Conservation (phyloP, 2,113 vertebrate species). For the Pristiophorus japonicus region DNA sequence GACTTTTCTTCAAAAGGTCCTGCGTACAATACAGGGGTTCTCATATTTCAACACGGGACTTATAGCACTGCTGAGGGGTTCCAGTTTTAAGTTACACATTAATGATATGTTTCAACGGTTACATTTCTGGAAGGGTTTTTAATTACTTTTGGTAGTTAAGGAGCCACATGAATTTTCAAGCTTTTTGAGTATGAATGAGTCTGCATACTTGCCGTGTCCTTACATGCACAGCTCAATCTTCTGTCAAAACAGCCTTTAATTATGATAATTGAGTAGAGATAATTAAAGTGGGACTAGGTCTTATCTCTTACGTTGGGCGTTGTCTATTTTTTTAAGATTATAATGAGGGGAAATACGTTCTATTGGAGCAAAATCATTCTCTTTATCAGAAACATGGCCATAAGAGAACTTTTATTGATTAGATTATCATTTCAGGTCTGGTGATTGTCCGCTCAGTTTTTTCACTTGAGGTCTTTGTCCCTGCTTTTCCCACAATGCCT, state of each 20-base stretch:
- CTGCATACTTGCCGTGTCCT: not conserved
- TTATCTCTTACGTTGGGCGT: not conserved
- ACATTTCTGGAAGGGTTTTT: constrained; percentile 26
- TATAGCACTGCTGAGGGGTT: not conserved
- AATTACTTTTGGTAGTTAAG: constrained; percentile 20
- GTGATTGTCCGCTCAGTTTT: not conserved
- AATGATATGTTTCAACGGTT: constrained; percentile 24
- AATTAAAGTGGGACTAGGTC: constrained; percentile 4
- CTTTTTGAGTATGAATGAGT: not conserved
- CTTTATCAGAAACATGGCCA: not conserved
- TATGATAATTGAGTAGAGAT: not conserved
- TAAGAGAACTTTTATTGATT: not conserved
- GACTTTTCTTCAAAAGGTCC: not conserved
- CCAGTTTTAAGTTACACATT: constrained; percentile 12
- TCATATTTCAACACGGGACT: not conserved
- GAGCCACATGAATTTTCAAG: not conserved
- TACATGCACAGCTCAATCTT: not conserved
- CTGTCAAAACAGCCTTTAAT: constrained; percentile 15
- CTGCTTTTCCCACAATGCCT: not conserved
- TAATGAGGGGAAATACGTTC: not conserved
- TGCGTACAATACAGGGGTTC: not conserved
- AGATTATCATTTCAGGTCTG: not conserved
- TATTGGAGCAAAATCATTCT: not conserved
- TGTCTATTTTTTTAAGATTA: not conserved
- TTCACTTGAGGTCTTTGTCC: not conserved